These are phyloP conservation scores for Melanerpes formicivorus DNA, from an alignment of 2,113 vertebrate species.

Conservation along the genomic window DNA sequence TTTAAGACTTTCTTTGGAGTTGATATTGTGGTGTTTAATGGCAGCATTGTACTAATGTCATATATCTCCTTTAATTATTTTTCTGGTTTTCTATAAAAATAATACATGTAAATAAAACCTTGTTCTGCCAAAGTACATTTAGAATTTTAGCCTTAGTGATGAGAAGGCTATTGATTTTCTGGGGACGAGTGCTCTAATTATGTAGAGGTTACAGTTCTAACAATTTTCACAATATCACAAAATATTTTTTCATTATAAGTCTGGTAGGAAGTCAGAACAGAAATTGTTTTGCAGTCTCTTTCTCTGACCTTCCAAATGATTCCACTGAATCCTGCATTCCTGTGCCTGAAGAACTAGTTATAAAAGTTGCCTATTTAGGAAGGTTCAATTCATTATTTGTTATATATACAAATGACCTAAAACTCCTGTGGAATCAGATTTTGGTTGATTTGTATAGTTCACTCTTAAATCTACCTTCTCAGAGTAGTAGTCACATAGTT, in stretches of 20 bases:
- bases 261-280: background rate
- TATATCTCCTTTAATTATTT: background rate
- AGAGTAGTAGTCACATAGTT: background rate
- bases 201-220: background rate
- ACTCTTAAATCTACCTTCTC: background rate
- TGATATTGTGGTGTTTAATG: background rate
- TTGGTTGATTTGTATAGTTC: background rate
- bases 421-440: background rate
- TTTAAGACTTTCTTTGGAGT: background rate
- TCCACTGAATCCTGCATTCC: background rate
- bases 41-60: background rate
- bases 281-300: background rate
- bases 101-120: background rate
- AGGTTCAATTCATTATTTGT: background rate
- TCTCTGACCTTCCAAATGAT: background rate
- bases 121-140: background rate
- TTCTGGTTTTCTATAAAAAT: background rate
- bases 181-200: background rate
- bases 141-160: background rate
- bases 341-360: background rate
- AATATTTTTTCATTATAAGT: background rate
- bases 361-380: background rate
- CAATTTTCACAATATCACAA: background rate
- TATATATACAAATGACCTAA: background rate
- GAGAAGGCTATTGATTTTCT: constrained; percentile 1